Evolutionary conservation across 2,888 invertebrate genomes (phyloP), one percentile per base, ranked within the genome.

Genomic region (Torymus auratus): DNA sequence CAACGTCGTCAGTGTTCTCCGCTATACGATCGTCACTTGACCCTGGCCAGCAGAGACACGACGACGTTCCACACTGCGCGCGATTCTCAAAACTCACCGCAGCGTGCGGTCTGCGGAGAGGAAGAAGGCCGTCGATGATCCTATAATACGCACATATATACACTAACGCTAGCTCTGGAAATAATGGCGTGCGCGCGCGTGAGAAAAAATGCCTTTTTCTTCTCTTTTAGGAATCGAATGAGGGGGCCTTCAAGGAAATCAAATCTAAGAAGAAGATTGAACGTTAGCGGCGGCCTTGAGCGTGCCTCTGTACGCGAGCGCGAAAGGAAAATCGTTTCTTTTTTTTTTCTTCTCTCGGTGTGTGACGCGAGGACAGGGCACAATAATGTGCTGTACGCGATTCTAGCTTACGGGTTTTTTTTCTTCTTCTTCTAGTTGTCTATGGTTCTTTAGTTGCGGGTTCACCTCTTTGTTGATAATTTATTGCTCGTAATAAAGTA

Each of bases 181-280:
- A 77, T 70, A 70, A 71, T 72, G 5, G 60, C 2, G 20, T 11
- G 4, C 2, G 20, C 14, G 4, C 58, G 65, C 55, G 71, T 71
- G 78, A 78, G 20, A 65, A 80, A 80, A 80, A 75, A 60, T 64
- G 58, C 60, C 70, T 70, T 75, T 70, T 74, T 60, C 64, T 56
- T 60, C 74, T 58, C 65, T 58, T 80, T 80, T 64, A 74, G 62
- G 70, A 61, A 76, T 76, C 67, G 64, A 64, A 60, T 56, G 73
- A 58, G 64, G 50, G 58, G 50, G 58, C 28, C 17, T 82, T 82
- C 78, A 82, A 79, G 82, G 79, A 82, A 82, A 82, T 82, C 78
- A 82, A 82, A 82, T 82, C 82, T 65, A 23, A 61, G 78, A 82
- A 82, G 82, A 82, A 75, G 82, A 81, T 81, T 78, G 81, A 72